Percentiles rank a stretch among this genome's conserved stretches.
Evolutionary conservation across 2,888 invertebrate species (phyloP).

Genomic region (Trissolcus japonicus): DNA sequence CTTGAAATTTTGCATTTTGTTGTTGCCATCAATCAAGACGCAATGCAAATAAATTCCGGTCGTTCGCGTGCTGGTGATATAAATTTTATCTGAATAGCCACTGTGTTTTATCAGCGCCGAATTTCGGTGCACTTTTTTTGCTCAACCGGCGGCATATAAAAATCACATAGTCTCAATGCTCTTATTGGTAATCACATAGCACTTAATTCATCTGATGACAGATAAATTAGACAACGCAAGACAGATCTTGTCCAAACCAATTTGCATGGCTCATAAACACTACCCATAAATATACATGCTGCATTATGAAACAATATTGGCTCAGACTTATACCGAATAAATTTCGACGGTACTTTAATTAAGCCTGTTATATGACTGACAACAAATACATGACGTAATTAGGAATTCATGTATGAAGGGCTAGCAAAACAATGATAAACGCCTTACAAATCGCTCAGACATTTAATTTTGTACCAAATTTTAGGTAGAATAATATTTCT

Average conservation of each 20-base stretch:
- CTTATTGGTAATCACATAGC: constrained; percentile 4
- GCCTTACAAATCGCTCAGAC: too few species aligned
- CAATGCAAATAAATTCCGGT: constrained; percentile 28
- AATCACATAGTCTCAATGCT: constrained; percentile 39
- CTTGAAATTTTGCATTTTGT: constrained; percentile 16
- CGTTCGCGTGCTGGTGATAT: constrained; percentile 10
- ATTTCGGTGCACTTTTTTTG: constrained; percentile 10
- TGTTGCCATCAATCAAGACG: constrained; percentile 36
- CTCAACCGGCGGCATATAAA: neutral
- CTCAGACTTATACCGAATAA: constrained; percentile 23
- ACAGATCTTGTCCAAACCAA: constrained; percentile 26
- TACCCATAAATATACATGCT: constrained; percentile 37
- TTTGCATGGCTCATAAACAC: constrained; percentile 23
- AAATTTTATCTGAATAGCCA: constrained; percentile 26
- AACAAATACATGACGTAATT: constrained; percentile 20
- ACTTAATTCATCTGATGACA: constrained; percentile 34
- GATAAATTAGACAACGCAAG: constrained; percentile 37
- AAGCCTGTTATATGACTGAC: constrained; percentile 26
- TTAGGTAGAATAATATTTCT: too few species aligned
- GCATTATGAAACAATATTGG: constrained; percentile 42
- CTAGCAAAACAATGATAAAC: too few species aligned
- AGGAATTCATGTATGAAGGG: constrained; percentile 18
- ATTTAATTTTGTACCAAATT: too few species aligned
- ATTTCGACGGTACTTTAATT: constrained; percentile 35
- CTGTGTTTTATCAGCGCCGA: constrained; percentile 35